A percentile compares a stretch with the other conserved stretches of the same genome.
These are phyloP conservation scores for Limosa lapponica DNA, from an alignment of 2,797 vertebrate species.

Conservation along the genomic window DNA sequence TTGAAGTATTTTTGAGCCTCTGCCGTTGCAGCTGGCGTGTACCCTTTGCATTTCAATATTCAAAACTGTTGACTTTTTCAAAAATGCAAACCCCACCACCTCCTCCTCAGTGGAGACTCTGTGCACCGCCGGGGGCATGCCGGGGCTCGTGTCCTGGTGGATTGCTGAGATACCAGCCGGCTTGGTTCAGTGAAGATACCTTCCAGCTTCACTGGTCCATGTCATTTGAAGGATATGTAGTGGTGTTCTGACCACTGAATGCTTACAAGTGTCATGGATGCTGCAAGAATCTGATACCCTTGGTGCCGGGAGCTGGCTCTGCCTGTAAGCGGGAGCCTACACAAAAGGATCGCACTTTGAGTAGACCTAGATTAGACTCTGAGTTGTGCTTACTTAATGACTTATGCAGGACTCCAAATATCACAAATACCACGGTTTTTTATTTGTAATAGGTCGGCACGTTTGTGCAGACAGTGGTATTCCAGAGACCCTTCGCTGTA, in stretches of 20 bases:
- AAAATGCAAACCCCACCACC: conserved; percentile 43
- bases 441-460: neutral
- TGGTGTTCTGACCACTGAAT: conserved; percentile 79
- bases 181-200: conserved; percentile 71
- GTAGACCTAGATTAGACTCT: conserved; percentile 10
- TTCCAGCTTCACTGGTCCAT: conserved; percentile 81
- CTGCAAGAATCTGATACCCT: conserved; percentile 76
- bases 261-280: conserved; percentile 81
- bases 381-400: neutral
- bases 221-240: conserved; percentile 81
- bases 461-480: neutral
- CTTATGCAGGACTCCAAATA: neutral
- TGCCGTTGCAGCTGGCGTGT: neutral
- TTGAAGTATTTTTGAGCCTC: neutral
- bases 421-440: neutral
- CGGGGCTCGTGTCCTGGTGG: conserved; percentile 65
- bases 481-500: neutral
- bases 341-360: neutral
- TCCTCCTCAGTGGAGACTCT: conserved; percentile 24
- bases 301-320: conserved; percentile 36
- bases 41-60: conserved; percentile 29
- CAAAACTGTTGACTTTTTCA: conserved; percentile 64
- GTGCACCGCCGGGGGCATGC: neutral
- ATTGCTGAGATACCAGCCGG: conserved; percentile 72
- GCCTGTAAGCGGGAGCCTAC: neutral